phyloP scores from a whole-genome alignment of 1,140 invertebrate genomes.

The Macrotrachela quadricornifera region DNA sequence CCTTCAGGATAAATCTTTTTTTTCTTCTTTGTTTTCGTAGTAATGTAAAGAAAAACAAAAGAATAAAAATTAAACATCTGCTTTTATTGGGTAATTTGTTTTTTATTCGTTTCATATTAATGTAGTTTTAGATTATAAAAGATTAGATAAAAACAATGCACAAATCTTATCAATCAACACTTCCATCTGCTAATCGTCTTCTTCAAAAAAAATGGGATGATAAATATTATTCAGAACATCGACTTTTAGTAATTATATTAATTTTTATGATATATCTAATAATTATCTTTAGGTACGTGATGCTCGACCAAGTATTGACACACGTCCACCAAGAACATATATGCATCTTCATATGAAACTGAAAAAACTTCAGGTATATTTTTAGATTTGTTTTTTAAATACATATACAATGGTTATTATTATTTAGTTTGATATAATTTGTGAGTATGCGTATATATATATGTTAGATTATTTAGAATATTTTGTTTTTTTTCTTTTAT shows the following conservation, averaged over 20 bases:
- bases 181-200: slow-evolving; percentile 23
- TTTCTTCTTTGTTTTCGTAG: too few relatives aligned
- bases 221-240: slow-evolving; percentile 24
- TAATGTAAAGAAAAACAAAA: too few relatives aligned
- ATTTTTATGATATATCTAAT: background rate
- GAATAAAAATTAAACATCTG: too few relatives aligned
- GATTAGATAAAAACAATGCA: slow-evolving; percentile 17
- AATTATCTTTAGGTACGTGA: slow-evolving; percentile 10
- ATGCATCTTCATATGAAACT: slow-evolving; percentile 31
- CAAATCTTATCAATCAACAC: slow-evolving; percentile 20
- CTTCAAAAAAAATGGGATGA: slow-evolving; percentile 25
- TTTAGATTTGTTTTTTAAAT: background rate
- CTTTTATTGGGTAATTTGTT: too few relatives aligned
- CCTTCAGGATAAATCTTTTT: too few relatives aligned
- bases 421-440: background rate
- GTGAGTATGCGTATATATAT: too few relatives aligned
- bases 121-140: background rate
- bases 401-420: background rate
- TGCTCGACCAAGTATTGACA: slow-evolving; percentile 21
- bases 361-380: slow-evolving; percentile 28
- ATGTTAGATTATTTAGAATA: background rate
- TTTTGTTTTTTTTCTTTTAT: background rate
- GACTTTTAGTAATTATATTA: slow-evolving; percentile 1
- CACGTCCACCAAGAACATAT: slow-evolving; percentile 26
- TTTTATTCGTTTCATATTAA: background rate